These are phyloP conservation scores for Lepilemur ruficaudatus DNA, from an alignment of 2,797 vertebrate genomes.

Conservation along the genomic window DNA sequence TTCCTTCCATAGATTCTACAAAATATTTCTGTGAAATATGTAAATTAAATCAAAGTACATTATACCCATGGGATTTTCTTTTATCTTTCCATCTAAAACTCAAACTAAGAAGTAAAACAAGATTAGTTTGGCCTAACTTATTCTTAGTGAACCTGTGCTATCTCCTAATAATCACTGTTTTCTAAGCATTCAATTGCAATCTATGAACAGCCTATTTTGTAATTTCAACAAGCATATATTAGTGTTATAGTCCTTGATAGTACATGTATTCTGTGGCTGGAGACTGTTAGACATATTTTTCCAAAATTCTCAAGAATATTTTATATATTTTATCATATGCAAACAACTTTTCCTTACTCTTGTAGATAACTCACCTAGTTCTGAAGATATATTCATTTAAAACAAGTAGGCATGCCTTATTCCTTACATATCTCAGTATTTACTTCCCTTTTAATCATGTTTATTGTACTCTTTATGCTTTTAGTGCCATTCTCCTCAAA, in stretches of 20 bases:
- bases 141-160: not conserved
- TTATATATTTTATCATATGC: not conserved
- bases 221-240: conserved; percentile 35
- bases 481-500: conserved; percentile 26
- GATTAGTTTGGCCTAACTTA: not conserved
- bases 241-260: not conserved
- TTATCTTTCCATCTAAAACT: conserved; percentile 34
- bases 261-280: not conserved
- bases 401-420: not conserved
- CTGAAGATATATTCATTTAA: not conserved
- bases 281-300: not conserved
- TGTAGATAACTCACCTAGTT: not conserved
- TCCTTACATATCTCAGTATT: not conserved
- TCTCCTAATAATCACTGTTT: not conserved
- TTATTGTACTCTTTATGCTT: not conserved
- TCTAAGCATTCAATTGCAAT: not conserved
- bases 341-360: not conserved
- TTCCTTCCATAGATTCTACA: not conserved
- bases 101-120: conserved; percentile 6
- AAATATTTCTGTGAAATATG: conserved; percentile 28
- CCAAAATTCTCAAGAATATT: not conserved
- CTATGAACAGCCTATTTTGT: not conserved
- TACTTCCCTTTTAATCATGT: conserved; percentile 19
- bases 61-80: not conserved
- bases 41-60: conserved; percentile 40